phyloP scores from a whole-genome alignment of 2,113 vertebrate species.

The Erythrolamprus reginae region DNA sequence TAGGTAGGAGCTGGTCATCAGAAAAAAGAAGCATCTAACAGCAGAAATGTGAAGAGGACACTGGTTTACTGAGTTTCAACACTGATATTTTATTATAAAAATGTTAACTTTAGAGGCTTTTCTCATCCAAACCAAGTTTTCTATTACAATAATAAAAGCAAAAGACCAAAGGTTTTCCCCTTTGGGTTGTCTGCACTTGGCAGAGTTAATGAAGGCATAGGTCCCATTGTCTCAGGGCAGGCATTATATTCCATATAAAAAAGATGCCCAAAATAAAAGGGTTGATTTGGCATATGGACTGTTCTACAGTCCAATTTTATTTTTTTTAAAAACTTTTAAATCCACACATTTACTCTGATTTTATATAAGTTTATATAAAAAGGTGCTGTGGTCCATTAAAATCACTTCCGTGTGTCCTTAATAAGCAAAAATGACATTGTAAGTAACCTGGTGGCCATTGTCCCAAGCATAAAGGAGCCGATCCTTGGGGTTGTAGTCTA shows the following conservation, averaged over 20 bases:
- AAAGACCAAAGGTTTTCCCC: background rate
- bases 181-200: background rate
- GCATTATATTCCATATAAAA: slow-evolving; percentile 34
- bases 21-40: background rate
- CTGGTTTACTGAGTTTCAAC: slow-evolving; percentile 1
- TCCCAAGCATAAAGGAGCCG: slow-evolving; percentile 92
- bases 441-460: slow-evolving; percentile 96
- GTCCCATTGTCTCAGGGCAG: background rate
- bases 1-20: background rate
- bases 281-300: slow-evolving; percentile 69
- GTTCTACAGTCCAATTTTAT: slow-evolving; percentile 85
- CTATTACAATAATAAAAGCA: background rate
- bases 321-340: slow-evolving; percentile 39
- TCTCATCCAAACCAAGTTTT: slow-evolving; percentile 4
- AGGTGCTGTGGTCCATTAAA: slow-evolving; percentile 62
- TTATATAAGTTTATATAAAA: slow-evolving; percentile 47
- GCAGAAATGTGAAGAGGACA: background rate
- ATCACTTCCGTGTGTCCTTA: slow-evolving; percentile 61
- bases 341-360: slow-evolving; percentile 65
- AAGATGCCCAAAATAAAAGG: slow-evolving; percentile 46
- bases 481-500: slow-evolving; percentile 97
- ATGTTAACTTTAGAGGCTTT: background rate
- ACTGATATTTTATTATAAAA: slow-evolving; percentile 30
- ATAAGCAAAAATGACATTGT: slow-evolving; percentile 88
- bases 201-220: background rate